Evolutionary conservation across 1,140 invertebrate genomes (phyloP).

Genomic region (Eufriesea mexicana): DNA sequence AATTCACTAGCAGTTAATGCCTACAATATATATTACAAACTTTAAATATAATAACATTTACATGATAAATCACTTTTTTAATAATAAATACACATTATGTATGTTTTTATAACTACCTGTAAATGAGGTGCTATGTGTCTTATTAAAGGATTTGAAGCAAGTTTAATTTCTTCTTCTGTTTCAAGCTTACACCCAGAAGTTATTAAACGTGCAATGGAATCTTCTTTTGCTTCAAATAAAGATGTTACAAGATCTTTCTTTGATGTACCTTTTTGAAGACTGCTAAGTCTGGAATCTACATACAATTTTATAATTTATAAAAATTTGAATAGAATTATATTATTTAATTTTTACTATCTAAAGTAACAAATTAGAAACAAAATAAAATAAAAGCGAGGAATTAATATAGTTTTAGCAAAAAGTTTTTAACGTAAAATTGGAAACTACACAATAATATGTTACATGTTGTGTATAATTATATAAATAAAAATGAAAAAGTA

Average conservation of each 20-base stretch:
- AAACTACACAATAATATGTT: not conserved
- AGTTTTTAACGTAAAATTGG: not conserved
- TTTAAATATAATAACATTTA: not conserved
- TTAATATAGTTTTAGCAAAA: not conserved
- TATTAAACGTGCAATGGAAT: conserved; percentile 80
- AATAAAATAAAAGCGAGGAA: not conserved
- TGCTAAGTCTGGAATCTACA: conserved; percentile 75
- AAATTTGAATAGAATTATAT: not conserved
- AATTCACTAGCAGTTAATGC: conserved; percentile 82
- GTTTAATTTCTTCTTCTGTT: conserved; percentile 76
- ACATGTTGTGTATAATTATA: not conserved
- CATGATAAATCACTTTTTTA: not conserved
- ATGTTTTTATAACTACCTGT: conserved; percentile 64
- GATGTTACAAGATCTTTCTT: conserved; percentile 80
- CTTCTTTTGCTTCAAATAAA: conserved; percentile 77
- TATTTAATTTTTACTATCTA: not conserved
- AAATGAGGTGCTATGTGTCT: conserved; percentile 81
- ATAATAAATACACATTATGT: not conserved
- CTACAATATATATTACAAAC: conserved; percentile 61
- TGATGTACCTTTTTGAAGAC: conserved; percentile 75
- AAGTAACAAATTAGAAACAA: not conserved
- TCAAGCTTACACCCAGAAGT: conserved; percentile 71
- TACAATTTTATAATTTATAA: not conserved
- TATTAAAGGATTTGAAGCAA: conserved; percentile 78
- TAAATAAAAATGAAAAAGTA: not conserved